Evolutionary conservation across 2,888 invertebrate genomes (phyloP), one percentile per base, ranked within the genome.

Genomic region (Amitus sp.): DNA sequence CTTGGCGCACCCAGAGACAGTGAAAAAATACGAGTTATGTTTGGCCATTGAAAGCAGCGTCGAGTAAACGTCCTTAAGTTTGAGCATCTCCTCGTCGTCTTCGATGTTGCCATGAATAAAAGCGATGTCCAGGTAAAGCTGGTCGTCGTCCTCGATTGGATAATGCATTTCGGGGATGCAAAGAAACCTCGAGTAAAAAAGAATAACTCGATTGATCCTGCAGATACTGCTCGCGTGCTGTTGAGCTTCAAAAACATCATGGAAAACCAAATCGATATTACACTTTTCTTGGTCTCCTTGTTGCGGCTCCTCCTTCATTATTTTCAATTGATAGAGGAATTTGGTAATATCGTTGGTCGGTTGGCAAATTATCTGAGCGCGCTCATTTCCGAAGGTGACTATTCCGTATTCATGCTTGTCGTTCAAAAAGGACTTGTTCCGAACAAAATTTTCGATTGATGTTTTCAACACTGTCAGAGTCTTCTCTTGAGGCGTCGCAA

Each of bases 311-410:
- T 43, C 43, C 23, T 18, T 20, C 6, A 43, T 43, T 7, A 2
- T 23, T 12, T 19, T 43, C 10, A 43, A 13, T 12, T 9, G 10
- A 5, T 7, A 20, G 1, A 43, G 18, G 7, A 43, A 43, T 12
- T 43, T n/a, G 12, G 20, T 43, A 10, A 43, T 4, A 13, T 43
- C 43, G 27, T 43, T 43, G 7, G 43, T 43, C n/a, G 13, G 23
- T 5, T 20, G 10, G 23, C 43, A 43, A 3, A 19, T 6, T 12
- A 12, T 43, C 1, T 27, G 23, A 12, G 13, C 23, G 5, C 10
- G 20, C 3, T 9, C n/a, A 5, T 13, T 23, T 6, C 27, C 43
- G 10, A 20, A 12, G 23, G 18, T 13, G 19, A 40, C 15, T 6
- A 18, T 17, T 2, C 18, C 40, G 19, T 18, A 40, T 9, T 19